Base-by-base conservation (phyloP, 2,113 vertebrate species). In the Alouatta palliata region DNA sequence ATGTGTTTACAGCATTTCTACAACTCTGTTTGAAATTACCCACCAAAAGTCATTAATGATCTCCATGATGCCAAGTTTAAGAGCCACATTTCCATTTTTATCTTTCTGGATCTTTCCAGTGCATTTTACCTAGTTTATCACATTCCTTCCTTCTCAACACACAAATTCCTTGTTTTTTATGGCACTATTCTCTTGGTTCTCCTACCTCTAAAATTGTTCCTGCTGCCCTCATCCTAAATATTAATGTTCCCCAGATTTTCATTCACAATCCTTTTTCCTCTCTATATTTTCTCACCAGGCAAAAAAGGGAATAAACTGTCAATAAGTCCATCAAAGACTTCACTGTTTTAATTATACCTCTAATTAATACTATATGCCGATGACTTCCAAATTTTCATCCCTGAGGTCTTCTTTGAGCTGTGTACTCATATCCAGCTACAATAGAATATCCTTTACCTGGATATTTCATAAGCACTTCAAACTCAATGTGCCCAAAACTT, bases 381-480 rank as follows among this genome's bases (percentile, higher is more conserved):
- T 73, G 58, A 80, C 27, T 81, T 85, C 23, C 45, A 40, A 93
- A 96, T 80, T 70, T 73, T 43, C 9, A 86, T 37, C 27, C 49
- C 45, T 56, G 73, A 76, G 71, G 64, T 87, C n/a, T 30, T 92
- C 25, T 35, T 32, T 86, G 80, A 83, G 45, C 52, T 82, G 43
- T n/a, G 16, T 27, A 85, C 25, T 75, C 32, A 76, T 12, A 85
- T 43, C 52, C 37, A 75, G 79, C 21, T 85, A 85, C 35, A 32
- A 91, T 8, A 49, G 40, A 3, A 49, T 5, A 85, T 23, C 49
- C 17, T 75, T 87, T 49, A 64, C 49, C 58, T 90, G 25, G 17
- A 76, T 92, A 94, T 76, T 79, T 47, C 77, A 96, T 14, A 83
- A 37, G 21, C 37, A 91, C 17, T 87, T 80, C 40, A 79, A 93